A percentile compares a stretch with the other conserved stretches of the same genome.
Evolutionary conservation across 2,113 vertebrate genomes (phyloP).

Genomic region (Orthochromis malagaraziensis): DNA sequence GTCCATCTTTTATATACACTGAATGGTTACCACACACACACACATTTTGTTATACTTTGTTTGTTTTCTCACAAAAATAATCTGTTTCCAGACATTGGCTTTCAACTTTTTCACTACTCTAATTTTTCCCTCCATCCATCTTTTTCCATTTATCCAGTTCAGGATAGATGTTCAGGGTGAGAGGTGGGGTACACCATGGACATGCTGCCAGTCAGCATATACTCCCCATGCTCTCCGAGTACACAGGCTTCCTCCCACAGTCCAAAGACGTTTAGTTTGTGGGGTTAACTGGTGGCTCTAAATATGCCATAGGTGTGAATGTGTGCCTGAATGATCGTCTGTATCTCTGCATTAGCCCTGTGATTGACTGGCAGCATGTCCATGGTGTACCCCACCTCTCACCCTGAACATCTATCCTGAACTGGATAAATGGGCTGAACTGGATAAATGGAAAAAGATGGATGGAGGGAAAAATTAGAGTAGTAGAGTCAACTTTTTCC

Average conservation of each 20-base stretch:
- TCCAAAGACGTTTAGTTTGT: neutral
- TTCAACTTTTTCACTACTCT: neutral
- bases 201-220: neutral
- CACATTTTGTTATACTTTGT: neutral
- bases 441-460: no score
- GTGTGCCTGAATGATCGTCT: neutral
- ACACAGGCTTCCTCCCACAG: neutral
- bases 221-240: neutral
- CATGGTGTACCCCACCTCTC: no score
- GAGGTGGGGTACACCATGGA: neutral
- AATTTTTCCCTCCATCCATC: neutral
- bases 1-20: neutral
- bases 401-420: no score
- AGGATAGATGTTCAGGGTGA: neutral
- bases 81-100: neutral
- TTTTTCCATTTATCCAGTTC: neutral
- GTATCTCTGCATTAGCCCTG: neutral
- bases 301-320: neutral
- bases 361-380: no score
- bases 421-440: no score
- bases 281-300: neutral
- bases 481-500: no score
- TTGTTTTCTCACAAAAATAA: neutral
- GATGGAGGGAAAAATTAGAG: no score
- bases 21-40: neutral